Conservation (phyloP, 2,797 vertebrate species). For the Myripristis jacobus region DNA sequence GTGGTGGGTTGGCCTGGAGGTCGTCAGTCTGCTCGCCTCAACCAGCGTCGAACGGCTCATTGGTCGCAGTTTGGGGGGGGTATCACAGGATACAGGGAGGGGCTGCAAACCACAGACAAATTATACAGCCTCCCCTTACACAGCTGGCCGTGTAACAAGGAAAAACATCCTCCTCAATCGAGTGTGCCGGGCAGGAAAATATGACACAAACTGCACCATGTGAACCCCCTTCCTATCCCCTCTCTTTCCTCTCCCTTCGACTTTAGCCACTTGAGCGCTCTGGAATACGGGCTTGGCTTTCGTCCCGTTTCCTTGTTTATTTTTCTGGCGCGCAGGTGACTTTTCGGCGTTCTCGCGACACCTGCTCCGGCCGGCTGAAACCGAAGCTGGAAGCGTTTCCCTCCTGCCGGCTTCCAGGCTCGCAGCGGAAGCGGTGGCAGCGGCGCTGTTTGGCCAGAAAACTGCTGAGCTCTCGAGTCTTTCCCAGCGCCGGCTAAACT, state of each 20-base stretch:
- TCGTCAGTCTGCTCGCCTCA: constrained; percentile 24
- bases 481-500: constrained; percentile 12
- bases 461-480: constrained; percentile 56
- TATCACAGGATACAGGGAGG: constrained; percentile 60
- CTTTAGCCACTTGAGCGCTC: not conserved
- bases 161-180: constrained; percentile 59
- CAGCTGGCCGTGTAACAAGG: constrained; percentile 54
- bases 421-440: constrained; percentile 19
- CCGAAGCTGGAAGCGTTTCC: constrained; percentile 32
- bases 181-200: constrained; percentile 49
- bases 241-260: not conserved
- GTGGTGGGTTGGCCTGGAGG: not conserved
- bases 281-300: not conserved
- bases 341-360: constrained; percentile 43
- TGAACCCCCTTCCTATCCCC: no score
- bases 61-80: constrained; percentile 38
- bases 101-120: constrained; percentile 63
- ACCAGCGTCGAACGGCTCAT: constrained; percentile 48
- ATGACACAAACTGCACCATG: constrained; percentile 11
- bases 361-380: constrained; percentile 52
- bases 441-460: constrained; percentile 59
- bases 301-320: constrained; percentile 23
- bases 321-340: constrained; percentile 12
- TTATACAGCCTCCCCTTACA: constrained; percentile 51
- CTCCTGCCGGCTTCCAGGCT: no score